Base-by-base conservation (phyloP, 2,888 invertebrate genomes). In the Aleiodes testaceus region DNA sequence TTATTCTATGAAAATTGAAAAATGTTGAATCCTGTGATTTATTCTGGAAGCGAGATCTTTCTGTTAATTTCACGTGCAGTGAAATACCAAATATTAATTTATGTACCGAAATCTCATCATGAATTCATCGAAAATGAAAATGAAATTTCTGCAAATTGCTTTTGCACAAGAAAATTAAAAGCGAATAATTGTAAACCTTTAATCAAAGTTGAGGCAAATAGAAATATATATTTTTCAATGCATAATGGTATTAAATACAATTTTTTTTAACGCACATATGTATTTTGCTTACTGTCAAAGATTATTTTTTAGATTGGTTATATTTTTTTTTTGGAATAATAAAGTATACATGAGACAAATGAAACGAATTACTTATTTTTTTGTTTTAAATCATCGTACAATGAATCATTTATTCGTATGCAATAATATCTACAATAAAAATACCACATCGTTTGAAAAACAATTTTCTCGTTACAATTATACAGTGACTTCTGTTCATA, bases 351-450 rank as follows among this genome's bases (percentile, higher is more conserved):
- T 22, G 45, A 45, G 12, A 20, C 36, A 63, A 63, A 63, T 20
- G 22, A 22, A 22, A 20, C 14, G n/a, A 55, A 55, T 20, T 53
- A 7, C 3, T 45, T n/a, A 4, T 49, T 59, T 36, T 47, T 68
- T 59, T 61, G 55, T 55, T 68, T 68, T 50, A 63, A 59, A 63
- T 61, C 61, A 65, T 75, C 44, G 66, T 85, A 85, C 84, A 85
- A 85, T 85, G 84, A 85, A 85, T 85, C 83, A 86, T 86, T 86
- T 85, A 86, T 86, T 86, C 81, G 84, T 85, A 85, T 85, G 84
- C 84, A 85, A 85, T 85, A 85, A 85, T 85, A 85, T 85, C 85
- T 85, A 85, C 85, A 85, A 85, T 85, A 85, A 85, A 85, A 85
- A 85, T 85, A 85, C 85, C 85, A 85, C 85, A 85, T 85, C 84